Evolutionary conservation across 2,113 vertebrate species (phyloP), one percentile per base, ranked within the genome.

Genomic region (Gasterosteus nipponicus): DNA sequence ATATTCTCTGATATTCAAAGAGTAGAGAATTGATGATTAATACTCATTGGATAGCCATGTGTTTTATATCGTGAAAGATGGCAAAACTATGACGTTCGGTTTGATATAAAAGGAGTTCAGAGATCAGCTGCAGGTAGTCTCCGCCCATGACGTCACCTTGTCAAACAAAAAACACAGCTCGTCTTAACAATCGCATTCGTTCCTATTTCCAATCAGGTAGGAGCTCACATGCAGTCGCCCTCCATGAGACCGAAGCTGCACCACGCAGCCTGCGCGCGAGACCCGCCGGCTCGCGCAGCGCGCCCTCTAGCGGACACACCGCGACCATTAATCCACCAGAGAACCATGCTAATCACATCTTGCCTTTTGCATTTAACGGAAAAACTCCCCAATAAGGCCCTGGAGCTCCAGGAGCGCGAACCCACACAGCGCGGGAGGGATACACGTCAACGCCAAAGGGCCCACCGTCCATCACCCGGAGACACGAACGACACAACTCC

Each of bases 231-330:
- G 11, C 51, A 58, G 60, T 15, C 18, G 8, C 42, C 33, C 7
- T 2, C 51, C 16, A 26, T 53, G 41, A 33, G 38, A 29, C 59
- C 35, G 61, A 65, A 75, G 77, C 58, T 64, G 42, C 19, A 65
- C 39, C 59, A 8, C 53, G 8, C 12, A 39, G 22, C 26, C 11
- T 62, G 31, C 14, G 44, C 26, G 15, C 69, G 5, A 10, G 47
- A 68, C 57, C 42, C 19, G 67, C 42, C 8, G 22, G 6, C 38
- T 67, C 59, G 47, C 29, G 7, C 19, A 56, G 73, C 22, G 35
- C 89, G 16, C 92, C 89, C 75, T 78, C 92, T 80, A 77, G 71
- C 85, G 92, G 90, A 42, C 73, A 64, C 0, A 41, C 0, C 33
- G 10, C 0, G 10, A 75, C 22, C 76, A 88, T 85, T 76, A 78